Percentiles rank a stretch among this genome's conserved stretches.
phyloP scores from a whole-genome alignment of 2,113 vertebrate species.

The Scomber japonicus region DNA sequence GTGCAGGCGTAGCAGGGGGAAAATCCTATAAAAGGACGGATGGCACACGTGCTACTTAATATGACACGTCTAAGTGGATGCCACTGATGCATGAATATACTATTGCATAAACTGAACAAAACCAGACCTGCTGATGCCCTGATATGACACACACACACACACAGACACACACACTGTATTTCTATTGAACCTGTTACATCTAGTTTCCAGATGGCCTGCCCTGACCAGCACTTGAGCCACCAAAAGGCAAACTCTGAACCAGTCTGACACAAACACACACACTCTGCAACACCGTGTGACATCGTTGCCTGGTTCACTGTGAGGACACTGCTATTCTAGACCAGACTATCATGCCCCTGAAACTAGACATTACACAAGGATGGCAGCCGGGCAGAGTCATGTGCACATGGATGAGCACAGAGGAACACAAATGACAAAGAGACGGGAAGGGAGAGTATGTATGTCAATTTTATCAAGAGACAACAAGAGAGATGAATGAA shows the following conservation, averaged over 20 bases:
- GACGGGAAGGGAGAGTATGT: neutral
- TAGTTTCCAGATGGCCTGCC: slow-evolving; percentile 41
- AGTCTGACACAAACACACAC: slow-evolving; percentile 39
- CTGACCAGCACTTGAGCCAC: slow-evolving; percentile 23
- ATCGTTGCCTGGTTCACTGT: neutral
- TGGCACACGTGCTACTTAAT: slow-evolving; percentile 4
- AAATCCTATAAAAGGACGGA: slow-evolving; percentile 43
- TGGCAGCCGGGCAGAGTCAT: slow-evolving; percentile 29
- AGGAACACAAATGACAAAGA: neutral
- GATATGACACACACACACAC: slow-evolving; percentile 21
- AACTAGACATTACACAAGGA: slow-evolving; percentile 37
- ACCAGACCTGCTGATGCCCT: slow-evolving; percentile 43
- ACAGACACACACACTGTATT: neutral
- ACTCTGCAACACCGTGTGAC: slow-evolving; percentile 26
- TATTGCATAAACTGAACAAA: slow-evolving; percentile 40
- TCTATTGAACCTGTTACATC: slow-evolving; percentile 15
- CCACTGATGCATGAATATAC: slow-evolving; percentile 42
- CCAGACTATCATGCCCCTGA: neutral
- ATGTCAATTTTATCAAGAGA: neutral
- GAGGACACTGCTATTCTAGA: slow-evolving; percentile 32
- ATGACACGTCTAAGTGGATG: slow-evolving; percentile 1
- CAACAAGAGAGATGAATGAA: slow-evolving; percentile 9
- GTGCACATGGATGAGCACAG: slow-evolving; percentile 20
- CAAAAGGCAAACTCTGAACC: slow-evolving; percentile 44
- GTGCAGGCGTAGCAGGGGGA: slow-evolving; percentile 15